Evolutionary conservation across 2,888 invertebrate species (phyloP).

Genomic region (Harpagoxenus sublaevis): DNA sequence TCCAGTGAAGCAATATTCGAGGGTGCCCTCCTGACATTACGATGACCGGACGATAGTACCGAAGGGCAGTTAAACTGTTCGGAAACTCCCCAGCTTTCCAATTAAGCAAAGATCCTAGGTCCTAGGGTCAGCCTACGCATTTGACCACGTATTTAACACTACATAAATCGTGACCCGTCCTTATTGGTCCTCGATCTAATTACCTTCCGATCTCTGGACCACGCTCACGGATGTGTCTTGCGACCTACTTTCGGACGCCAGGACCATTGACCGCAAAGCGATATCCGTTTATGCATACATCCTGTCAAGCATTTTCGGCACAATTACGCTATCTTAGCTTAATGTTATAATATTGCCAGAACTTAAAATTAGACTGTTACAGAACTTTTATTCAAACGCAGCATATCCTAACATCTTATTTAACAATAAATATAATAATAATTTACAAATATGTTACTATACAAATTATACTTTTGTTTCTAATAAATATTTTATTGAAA

Average conservation of each 20-base stretch:
- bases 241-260: slow-evolving; percentile 64
- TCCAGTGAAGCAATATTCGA: slow-evolving; percentile 72
- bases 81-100: slow-evolving; percentile 86
- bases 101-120: slow-evolving; percentile 85
- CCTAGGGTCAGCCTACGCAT: slow-evolving; percentile 79
- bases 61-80: slow-evolving; percentile 86
- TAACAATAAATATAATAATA: slow-evolving; percentile 12
- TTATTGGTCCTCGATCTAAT: slow-evolving; percentile 83
- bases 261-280: not conserved
- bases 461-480: not conserved
- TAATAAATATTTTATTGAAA: not conserved
- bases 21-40: slow-evolving; percentile 70
- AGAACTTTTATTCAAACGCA: not conserved
- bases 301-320: not conserved
- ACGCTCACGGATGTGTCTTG: slow-evolving; percentile 52
- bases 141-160: slow-evolving; percentile 86
- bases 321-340: not conserved
- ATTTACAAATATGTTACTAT: not conserved
- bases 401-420: not conserved
- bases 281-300: not conserved
- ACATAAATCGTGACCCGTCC: slow-evolving; percentile 84
- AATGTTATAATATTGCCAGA: not conserved
- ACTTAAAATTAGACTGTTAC: not conserved
- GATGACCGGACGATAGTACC: slow-evolving; percentile 80
- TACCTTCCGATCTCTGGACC: slow-evolving; percentile 78